Evolutionary conservation across 2,888 invertebrate species (phyloP).

Genomic region (Lymantria dispar): DNA sequence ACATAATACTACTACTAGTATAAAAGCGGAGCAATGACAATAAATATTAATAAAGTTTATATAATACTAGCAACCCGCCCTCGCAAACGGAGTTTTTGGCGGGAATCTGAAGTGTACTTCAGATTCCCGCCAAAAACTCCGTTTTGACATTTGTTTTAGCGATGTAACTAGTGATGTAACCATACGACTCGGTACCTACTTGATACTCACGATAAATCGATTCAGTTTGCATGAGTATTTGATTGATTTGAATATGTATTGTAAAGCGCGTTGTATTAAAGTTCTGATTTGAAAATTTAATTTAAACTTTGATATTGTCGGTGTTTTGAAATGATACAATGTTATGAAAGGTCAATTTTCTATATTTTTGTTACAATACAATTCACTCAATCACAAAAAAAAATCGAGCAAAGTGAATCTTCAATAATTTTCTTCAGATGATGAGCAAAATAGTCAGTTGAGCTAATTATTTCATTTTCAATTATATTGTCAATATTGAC

Average conservation of each 20-base stretch:
- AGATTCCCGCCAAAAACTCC: too few relatives aligned
- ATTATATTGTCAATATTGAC: slow-evolving; percentile 1
- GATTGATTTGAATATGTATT: slow-evolving; percentile 42
- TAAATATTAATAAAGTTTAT: too few relatives aligned
- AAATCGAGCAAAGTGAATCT: neutral
- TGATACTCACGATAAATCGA: neutral
- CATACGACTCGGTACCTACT: neutral
- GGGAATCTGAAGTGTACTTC: too few relatives aligned
- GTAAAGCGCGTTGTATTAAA: slow-evolving; percentile 68
- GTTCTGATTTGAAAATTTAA: slow-evolving; percentile 70
- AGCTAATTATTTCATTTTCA: slow-evolving; percentile 3
- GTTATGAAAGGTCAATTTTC: slow-evolving; percentile 1
- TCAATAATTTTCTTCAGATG: neutral
- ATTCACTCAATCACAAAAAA: neutral
- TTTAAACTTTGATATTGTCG: slow-evolving; percentile 48
- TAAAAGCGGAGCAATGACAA: too few relatives aligned
- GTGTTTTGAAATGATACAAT: slow-evolving; percentile 13
- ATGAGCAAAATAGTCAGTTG: neutral
- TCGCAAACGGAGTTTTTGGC: too few relatives aligned
- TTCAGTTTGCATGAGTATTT: neutral
- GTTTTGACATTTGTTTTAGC: neutral
- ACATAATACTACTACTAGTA: too few relatives aligned
- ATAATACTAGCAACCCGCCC: too few relatives aligned
- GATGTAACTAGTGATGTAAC: neutral
- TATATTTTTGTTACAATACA: neutral